Base-by-base conservation (phyloP, 2,797 vertebrate genomes). In the Protonibea diacanthus region DNA sequence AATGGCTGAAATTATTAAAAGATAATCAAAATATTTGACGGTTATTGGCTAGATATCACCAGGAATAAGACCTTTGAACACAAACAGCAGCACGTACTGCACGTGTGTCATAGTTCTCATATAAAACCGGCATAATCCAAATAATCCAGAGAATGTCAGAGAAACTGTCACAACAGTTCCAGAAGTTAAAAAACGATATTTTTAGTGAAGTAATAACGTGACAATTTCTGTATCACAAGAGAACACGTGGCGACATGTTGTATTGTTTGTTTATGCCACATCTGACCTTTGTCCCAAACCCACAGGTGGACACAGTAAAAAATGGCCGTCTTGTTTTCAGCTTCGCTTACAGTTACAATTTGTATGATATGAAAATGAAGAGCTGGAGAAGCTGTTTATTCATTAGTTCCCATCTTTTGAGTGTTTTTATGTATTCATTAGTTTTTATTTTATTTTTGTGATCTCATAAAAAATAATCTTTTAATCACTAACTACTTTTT, bases 231-330 rank as follows among this genome's bases (percentile, higher is more conserved):
- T 25, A 11, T 25, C 20, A 42, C 20, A 21, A 23, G 15, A 7
- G 21, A 63, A 47, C 21, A 51, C 48, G 69, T 23, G 12, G 45
- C 15, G 2, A 64, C 63, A 68, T 63, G 61, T 40, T 68, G 38
- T 71, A 78, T 57, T 71, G 77, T 78, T 81, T 80, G 72, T 66
- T 59, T 51, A 64, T 69, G 42, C 48, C 52, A 57, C 51, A 66
- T 33, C n/a, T 78, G 80, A 85, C 82, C 71, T 76, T 87, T 85
- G 86, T 72, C 78, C 83, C 40, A 73, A 82, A 69, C 53, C 64
- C 40, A 53, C 53, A 38, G 27, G 58, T 48, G 47, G 47, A 76
- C 55, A 63, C 8, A 2, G 5, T 12, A 44, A 58, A 42, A 42
- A 40, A 53, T 1, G n/a, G 3, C 55, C 0, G 3, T 53, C 11